phyloP scores from a whole-genome alignment of 1,140 invertebrate species.

The Geopemphigus sp. region DNA sequence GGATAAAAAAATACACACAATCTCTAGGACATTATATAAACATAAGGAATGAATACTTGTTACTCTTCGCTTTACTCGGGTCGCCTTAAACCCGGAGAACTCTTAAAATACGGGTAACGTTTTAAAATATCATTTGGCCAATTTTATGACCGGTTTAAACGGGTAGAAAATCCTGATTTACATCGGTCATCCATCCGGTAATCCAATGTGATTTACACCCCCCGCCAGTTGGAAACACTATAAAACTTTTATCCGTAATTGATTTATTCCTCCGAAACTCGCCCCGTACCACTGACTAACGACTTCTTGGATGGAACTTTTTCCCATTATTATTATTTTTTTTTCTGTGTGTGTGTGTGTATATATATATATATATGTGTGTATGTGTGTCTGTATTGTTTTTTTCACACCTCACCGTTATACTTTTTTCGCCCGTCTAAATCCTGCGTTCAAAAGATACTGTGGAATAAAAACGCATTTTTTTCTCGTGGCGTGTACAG shows the following conservation, averaged over 20 bases:
- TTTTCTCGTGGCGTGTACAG: no score
- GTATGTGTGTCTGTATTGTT: no score
- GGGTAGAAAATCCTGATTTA: slow-evolving; percentile 48
- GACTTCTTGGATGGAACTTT: slow-evolving; percentile 9
- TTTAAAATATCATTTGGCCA: slow-evolving; percentile 42
- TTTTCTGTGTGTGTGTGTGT: neutral
- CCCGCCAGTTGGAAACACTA: slow-evolving; percentile 19
- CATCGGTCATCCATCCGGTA: slow-evolving; percentile 39
- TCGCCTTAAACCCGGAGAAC: neutral
- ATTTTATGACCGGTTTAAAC: slow-evolving; percentile 37
- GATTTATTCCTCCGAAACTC: slow-evolving; percentile 32
- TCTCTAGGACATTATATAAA: neutral
- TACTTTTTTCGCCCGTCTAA: neutral
- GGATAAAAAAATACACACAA: neutral
- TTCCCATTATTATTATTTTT: neutral
- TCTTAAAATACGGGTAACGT: slow-evolving; percentile 19
- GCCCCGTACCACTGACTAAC: neutral
- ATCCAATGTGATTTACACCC: slow-evolving; percentile 42
- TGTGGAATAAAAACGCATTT: neutral
- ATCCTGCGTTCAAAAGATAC: neutral
- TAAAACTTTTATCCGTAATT: slow-evolving; percentile 46
- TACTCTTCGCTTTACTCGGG: neutral
- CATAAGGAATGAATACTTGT: neutral
- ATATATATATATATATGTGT: no score
- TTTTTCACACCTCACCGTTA: neutral